Evolutionary conservation across 1,140 invertebrate genomes (phyloP).

Genomic region (Steinernema khuongi): DNA sequence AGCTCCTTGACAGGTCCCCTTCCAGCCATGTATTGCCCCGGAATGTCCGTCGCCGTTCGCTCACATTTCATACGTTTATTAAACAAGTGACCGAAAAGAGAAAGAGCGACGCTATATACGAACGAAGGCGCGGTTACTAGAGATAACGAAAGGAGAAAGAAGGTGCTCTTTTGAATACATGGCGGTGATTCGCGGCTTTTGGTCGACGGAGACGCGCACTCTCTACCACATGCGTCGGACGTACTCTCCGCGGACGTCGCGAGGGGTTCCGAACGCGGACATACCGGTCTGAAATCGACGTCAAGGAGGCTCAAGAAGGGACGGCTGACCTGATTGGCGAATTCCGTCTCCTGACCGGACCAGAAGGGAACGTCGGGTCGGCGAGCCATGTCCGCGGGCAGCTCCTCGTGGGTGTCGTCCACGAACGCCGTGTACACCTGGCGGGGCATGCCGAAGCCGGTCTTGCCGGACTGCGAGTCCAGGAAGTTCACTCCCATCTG

Average conservation of each 20-base stretch:
- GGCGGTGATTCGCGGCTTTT: slow-evolving; percentile 4
- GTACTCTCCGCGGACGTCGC: slow-evolving; percentile 57
- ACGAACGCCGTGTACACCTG: slow-evolving; percentile 52
- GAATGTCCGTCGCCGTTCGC: too few species aligned
- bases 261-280: slow-evolving; percentile 56
- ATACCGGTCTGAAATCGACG: slow-evolving; percentile 45
- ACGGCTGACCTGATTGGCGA: slow-evolving; percentile 49
- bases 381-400: slow-evolving; percentile 55
- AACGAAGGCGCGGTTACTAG: not conserved
- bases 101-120: not conserved
- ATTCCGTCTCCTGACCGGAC: slow-evolving; percentile 55
- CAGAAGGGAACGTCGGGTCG: slow-evolving; percentile 58
- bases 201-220: not conserved
- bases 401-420: slow-evolving; percentile 56
- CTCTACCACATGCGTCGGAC: slow-evolving; percentile 56
- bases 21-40: too few species aligned
- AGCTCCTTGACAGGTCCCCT: too few species aligned
- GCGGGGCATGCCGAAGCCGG: slow-evolving; percentile 54
- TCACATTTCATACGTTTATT: slow-evolving; percentile 15
- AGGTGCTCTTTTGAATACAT: not conserved
- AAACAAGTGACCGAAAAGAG: slow-evolving; percentile 10
- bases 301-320: not conserved
- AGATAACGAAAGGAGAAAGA: not conserved
- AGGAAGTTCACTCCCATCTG: slow-evolving; percentile 59
- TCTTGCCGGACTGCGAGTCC: slow-evolving; percentile 57